Percentiles rank a stretch among this genome's conserved stretches.
phyloP scores from a whole-genome alignment of 2,113 vertebrate genomes.

The Larimichthys polyactis region DNA sequence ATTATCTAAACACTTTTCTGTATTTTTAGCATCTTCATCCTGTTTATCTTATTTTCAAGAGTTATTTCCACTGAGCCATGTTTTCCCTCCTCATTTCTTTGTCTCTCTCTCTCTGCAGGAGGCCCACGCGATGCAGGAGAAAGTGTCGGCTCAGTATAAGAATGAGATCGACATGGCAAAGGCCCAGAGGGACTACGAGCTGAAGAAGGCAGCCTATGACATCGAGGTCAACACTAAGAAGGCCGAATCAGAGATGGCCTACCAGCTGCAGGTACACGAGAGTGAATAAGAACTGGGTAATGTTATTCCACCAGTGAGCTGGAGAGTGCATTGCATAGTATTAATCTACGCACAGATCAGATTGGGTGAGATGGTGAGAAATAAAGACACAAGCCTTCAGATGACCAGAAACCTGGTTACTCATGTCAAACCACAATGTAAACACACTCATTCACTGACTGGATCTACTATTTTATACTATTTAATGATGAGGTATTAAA shows the following conservation, averaged over 20 bases:
- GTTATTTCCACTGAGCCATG: neutral
- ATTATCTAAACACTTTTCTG: neutral
- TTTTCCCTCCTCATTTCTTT: neutral
- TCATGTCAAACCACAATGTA: too few relatives aligned
- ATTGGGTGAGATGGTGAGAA: too few relatives aligned
- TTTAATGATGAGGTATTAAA: neutral
- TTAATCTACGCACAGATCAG: too few relatives aligned
- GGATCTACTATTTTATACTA: neutral
- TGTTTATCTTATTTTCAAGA: neutral
- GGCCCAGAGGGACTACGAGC: conserved; percentile 91
- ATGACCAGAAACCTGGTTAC: too few relatives aligned
- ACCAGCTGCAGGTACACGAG: conserved; percentile 89
- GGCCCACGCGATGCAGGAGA: conserved; percentile 91
- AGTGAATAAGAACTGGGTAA: neutral
- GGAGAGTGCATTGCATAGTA: neutral
- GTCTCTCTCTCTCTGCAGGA: conserved; percentile 78
- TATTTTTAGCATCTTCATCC: conserved; percentile 16
- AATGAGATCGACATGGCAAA: conserved; percentile 94
- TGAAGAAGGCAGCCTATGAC: conserved; percentile 92
- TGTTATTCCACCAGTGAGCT: neutral
- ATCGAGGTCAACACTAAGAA: conserved; percentile 91
- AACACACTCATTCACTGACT: neutral
- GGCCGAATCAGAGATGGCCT: conserved; percentile 92
- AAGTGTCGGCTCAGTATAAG: conserved; percentile 90
- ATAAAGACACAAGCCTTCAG: neutral